These are phyloP conservation scores for Loripinus fragilis DNA, from an alignment of 2,888 invertebrate genomes.

Conservation along the genomic window DNA sequence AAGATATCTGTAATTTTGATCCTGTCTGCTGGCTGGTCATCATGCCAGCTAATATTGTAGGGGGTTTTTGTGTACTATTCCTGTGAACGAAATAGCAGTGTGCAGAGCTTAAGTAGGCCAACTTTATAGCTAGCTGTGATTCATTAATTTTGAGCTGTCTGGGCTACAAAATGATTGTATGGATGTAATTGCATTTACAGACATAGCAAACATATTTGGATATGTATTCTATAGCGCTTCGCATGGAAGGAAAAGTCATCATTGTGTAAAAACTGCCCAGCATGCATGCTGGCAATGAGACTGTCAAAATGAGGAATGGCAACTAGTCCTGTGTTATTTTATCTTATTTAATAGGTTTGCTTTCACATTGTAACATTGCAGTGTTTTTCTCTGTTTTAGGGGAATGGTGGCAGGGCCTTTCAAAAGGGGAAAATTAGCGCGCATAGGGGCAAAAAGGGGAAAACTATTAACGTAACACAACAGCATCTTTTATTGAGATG, in stretches of 20 bases:
- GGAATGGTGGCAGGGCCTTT: too few species aligned
- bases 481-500: too few species aligned
- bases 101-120: constrained; percentile 36
- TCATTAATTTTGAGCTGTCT: constrained; percentile 1
- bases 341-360: constrained; percentile 3
- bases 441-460: too few species aligned
- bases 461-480: too few species aligned
- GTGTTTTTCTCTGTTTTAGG: too few species aligned
- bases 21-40: constrained; percentile 38
- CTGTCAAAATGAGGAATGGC: constrained; percentile 20
- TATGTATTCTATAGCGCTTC: constrained; percentile 32
- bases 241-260: constrained; percentile 35
- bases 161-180: constrained; percentile 37
- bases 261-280: constrained; percentile 28
- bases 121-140: constrained; percentile 40
- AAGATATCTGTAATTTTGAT: constrained; percentile 38
- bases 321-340: constrained; percentile 29
- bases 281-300: constrained; percentile 29
- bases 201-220: constrained; percentile 20
- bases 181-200: constrained; percentile 26
- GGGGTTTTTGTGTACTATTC: constrained; percentile 23
- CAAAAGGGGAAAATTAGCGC: too few species aligned
- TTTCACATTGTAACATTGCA: constrained; percentile 29
- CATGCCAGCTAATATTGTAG: constrained; percentile 41
- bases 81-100: constrained; percentile 38